Evolutionary conservation across 64 coral and sea anemone species (phyloP), one percentile per base, ranked within the genome.

Genomic region (Actinia tenebrosa): DNA sequence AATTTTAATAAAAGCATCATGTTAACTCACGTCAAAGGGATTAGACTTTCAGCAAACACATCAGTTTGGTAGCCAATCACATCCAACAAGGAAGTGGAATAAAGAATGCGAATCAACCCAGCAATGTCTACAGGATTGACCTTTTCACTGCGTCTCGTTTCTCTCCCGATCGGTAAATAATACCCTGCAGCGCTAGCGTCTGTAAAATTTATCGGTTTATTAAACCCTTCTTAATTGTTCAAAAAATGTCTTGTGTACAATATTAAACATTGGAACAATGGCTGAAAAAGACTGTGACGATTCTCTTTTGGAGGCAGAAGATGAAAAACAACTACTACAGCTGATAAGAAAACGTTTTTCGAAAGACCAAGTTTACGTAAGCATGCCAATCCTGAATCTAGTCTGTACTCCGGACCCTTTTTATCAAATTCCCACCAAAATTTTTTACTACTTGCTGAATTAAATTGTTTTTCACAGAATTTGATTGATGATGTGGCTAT

Each of bases 341-440:
- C 79, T 81, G 17, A 50, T 81, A n/a, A 81, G 53, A 53, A 81
- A 81, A 0, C 79, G 79, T 81, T 81, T 81, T 81, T 52, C 44
- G 16, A 20, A 53, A 20, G 79, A 81, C 22, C 43, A 81, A 50
- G 79, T 81, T 81, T 53, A 52, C 18, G 79, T 81, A 81, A 50
- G 79, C 11, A 8, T 20, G 27, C 13, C 50, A 50, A 52, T 20
- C 7, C 46, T 14, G 14, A 5, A 6, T 50, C 0, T 79, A 42
- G 14, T 9, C 18, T 14, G 18, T n/a, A 42, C 19, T 42, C 8
- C n/a, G 19, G 22, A 66, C 19, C 5, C 63, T 23, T 66, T 23
- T 8, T 8, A 10, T 66, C n/a, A n/a, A 66, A n/a, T 66, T 66
- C n/a, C 20, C 15, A 66, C 63, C 7, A 66, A 23, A 66, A 66